Conservation (phyloP, 2,113 vertebrate species). For the Struthio camelus region DNA sequence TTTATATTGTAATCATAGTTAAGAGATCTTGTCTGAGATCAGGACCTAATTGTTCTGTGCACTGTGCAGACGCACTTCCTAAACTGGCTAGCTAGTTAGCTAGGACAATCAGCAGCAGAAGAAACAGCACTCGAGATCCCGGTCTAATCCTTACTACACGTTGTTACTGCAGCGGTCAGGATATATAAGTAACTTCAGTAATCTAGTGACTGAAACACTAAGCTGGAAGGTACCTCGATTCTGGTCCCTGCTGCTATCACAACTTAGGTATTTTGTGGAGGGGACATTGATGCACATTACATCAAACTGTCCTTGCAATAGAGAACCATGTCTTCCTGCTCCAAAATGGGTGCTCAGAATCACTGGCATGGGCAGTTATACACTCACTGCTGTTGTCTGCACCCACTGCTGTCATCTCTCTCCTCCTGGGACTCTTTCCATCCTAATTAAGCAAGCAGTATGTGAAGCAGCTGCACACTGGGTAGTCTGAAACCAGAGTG, state of each 20-base stretch:
- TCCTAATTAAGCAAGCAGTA: neutral
- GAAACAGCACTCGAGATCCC: neutral
- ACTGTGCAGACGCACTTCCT: neutral
- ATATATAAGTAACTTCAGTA: neutral
- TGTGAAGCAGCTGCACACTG: neutral
- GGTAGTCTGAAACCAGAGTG: neutral
- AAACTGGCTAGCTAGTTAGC: neutral
- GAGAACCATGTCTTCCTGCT: neutral
- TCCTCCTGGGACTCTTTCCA: no score
- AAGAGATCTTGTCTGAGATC: neutral
- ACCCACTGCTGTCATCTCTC: neutral
- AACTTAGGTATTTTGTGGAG: neutral
- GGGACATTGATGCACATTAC: neutral
- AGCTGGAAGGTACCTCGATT: no score
- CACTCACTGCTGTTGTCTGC: neutral
- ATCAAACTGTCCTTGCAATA: neutral
- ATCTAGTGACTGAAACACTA: neutral
- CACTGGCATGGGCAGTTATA: neutral
- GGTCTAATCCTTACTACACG: neutral
- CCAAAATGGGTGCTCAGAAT: no score
- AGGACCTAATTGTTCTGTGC: neutral
- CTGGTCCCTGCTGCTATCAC: neutral
- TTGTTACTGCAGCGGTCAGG: neutral
- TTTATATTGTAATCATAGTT: neutral
- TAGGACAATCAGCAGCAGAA: neutral